Base-by-base conservation (phyloP, 2,888 invertebrate genomes). In the Callyntrura guangdongensis region DNA sequence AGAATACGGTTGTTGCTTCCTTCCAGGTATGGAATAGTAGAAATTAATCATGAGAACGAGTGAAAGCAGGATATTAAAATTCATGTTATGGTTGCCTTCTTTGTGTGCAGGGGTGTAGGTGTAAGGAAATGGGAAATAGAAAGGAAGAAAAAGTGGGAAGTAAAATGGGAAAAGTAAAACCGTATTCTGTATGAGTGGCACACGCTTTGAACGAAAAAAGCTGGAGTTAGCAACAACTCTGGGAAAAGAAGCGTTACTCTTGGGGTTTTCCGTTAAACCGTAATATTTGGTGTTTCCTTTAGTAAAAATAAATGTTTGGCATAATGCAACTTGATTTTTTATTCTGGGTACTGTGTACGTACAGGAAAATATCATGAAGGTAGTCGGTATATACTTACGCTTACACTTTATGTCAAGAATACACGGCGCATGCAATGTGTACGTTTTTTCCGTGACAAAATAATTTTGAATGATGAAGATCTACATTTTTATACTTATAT, bases 21-120 rank as follows among this genome's bases (percentile, higher is more conserved):
- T 72, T 36, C 72, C 64, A 72, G 85, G 67, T 69, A 69, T 27
- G 69, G 36, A 69, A 11, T 36, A 4, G 69, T 85, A 85, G 72
- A 85, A 85, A 85, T 85, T 85, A 85, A 85, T 85, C 85, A 85
- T 85, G 53, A 36, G 53, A n/a, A 27, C 11, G 45, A 85, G 85
- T 85, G 85, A 85, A 85, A 85, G 85, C 72, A 85, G 85, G 85
- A 85, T 85, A 85, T 85, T 85, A 85, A 85, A 85, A 85, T 85
- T 85, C 85, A 85, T 85, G 85, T 85, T 85, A 69, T 72, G 72
- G 72, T 85, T 72, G 72, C 59, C 5, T 20, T 59, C 69, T 25
- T 27, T 5, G 9, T 22, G 12, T 25, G 14, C 17, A 1, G 27
- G 67, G 49, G 22, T 22, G 49, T 67, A 64, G 22, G 61, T 67